These are phyloP conservation scores for Mormyrops attenuatus DNA, from an alignment of 2,797 vertebrate genomes.

Conservation along the genomic window DNA sequence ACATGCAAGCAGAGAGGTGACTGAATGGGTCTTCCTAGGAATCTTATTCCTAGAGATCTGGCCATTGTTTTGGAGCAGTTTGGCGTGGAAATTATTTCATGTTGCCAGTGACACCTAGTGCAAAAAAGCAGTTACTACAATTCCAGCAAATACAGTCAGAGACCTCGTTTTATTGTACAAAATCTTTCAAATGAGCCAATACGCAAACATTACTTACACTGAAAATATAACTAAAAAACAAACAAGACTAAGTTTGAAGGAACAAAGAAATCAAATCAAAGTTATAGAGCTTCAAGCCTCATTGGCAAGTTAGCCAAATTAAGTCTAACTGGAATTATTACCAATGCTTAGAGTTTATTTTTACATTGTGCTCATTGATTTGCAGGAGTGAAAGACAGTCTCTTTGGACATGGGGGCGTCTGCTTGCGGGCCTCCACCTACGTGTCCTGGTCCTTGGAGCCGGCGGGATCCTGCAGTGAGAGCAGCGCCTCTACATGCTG, in stretches of 20 bases:
- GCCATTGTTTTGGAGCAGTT: constrained; percentile 11
- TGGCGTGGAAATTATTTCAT: not conserved
- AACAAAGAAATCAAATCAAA: constrained; percentile 22
- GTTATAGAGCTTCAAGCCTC: constrained; percentile 6
- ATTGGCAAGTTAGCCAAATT: not conserved
- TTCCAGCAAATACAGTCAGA: not conserved
- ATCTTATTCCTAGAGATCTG: constrained; percentile 16
- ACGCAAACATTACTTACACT: constrained; percentile 15
- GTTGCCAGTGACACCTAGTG: constrained; percentile 33
- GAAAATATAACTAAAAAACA: constrained; percentile 20
- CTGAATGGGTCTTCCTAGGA: constrained; percentile 7
- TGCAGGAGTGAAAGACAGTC: not conserved
- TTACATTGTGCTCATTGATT: constrained; percentile 14
- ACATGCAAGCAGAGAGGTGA: constrained; percentile 2
- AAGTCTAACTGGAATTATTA: not conserved
- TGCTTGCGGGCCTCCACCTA: constrained; percentile 22
- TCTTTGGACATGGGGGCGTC: not conserved
- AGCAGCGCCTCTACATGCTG: constrained; percentile 72
- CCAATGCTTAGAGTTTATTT: not conserved
- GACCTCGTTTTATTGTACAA: constrained; percentile 20
- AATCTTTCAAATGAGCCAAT: not conserved
- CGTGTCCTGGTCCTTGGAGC: constrained; percentile 37
- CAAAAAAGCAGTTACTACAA: constrained; percentile 21
- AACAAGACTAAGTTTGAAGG: constrained; percentile 22
- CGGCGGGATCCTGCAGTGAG: constrained; percentile 49